phyloP scores from a whole-genome alignment of 2,888 invertebrate species.

The Machimus atricapillus region DNA sequence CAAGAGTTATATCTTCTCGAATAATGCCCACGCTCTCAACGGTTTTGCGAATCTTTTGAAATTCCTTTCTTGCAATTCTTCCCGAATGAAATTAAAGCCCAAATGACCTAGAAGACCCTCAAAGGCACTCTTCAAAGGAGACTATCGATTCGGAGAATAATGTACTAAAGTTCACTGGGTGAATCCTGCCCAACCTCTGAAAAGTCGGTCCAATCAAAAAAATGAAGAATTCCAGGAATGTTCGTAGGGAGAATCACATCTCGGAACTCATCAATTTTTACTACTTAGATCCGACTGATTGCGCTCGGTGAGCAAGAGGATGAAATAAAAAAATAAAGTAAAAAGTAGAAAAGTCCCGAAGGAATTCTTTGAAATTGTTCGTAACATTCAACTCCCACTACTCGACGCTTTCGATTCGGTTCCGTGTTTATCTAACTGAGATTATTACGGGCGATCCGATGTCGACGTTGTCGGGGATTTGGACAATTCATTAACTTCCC shows the following conservation, averaged over 20 bases:
- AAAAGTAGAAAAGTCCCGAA: neutral
- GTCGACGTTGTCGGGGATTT: neutral
- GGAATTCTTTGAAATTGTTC: neutral
- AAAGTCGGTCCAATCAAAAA: neutral
- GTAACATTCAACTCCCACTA: neutral
- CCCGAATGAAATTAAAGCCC: neutral
- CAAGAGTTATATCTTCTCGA: neutral
- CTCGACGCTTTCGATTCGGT: neutral
- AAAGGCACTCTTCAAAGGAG: neutral
- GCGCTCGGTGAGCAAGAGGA: neutral
- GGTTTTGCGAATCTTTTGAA: neutral
- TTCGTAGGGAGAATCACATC: neutral
- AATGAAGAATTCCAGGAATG: neutral
- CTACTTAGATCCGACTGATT: neutral
- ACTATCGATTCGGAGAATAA: neutral
- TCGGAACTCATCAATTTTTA: neutral
- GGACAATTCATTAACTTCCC: neutral
- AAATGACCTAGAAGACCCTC: neutral
- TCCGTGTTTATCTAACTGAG: neutral
- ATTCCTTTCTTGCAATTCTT: neutral
- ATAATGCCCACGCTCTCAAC: neutral
- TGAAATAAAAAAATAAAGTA: neutral
- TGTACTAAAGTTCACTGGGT: neutral
- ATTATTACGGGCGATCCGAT: neutral
- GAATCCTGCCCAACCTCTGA: neutral